Percentiles rank a stretch among this genome's conserved stretches.
These are phyloP conservation scores for Erebia ligea DNA, from an alignment of 2,888 invertebrate genomes.

Conservation along the genomic window DNA sequence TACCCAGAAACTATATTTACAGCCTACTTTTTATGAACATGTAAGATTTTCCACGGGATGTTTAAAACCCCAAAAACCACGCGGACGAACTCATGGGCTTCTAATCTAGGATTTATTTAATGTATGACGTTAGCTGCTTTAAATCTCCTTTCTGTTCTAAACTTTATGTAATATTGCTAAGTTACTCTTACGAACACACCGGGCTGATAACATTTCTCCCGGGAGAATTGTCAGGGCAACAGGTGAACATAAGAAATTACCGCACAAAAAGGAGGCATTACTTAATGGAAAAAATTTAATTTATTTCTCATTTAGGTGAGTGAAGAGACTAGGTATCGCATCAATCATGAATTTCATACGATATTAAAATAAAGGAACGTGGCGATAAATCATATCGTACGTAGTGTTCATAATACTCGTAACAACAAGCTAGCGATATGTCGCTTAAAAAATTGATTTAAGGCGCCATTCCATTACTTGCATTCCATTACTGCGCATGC, in stretches of 20 bases:
- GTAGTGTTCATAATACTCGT: neutral
- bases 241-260: slow-evolving; percentile 23
- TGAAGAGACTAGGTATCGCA: neutral
- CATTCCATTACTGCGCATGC: too few species aligned
- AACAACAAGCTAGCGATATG: too few species aligned
- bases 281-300: neutral
- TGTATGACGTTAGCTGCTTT: neutral
- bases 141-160: neutral
- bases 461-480: too few species aligned
- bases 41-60: too few species aligned
- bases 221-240: slow-evolving; percentile 22
- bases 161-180: slow-evolving; percentile 22
- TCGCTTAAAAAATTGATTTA: too few species aligned
- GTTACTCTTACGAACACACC: slow-evolving; percentile 15
- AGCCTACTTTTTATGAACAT: too few species aligned
- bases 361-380: slow-evolving; percentile 1
- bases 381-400: neutral
- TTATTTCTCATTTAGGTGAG: slow-evolving; percentile 9
- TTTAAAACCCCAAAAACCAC: too few species aligned
- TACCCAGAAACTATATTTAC: too few species aligned
- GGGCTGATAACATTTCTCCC: slow-evolving; percentile 24
- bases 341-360: slow-evolving; percentile 8
- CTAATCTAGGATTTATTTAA: too few species aligned
- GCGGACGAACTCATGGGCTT: too few species aligned
- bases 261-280: slow-evolving; percentile 12